Base-by-base conservation (phyloP, 2,888 invertebrate species). In the Empis livida region DNA sequence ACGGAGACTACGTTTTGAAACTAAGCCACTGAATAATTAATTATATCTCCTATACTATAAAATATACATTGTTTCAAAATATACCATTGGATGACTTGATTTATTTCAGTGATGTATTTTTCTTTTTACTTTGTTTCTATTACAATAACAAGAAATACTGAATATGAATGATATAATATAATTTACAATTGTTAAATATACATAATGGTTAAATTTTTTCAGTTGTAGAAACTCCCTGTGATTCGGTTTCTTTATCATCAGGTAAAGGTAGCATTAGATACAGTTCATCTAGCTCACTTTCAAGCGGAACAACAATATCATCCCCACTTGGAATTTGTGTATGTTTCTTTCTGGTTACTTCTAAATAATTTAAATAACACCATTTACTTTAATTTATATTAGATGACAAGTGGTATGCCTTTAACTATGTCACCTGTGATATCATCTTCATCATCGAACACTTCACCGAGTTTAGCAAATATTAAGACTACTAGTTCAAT, bases 231-330 rank as follows among this genome's bases (percentile, higher is more conserved):
- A 57, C 56, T 42, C 51, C 59, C 50, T 60, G 58, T 51, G 63
- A 66, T 55, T 59, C 62, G 44, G 57, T 57, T 51, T 65, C 67
- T 30, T 57, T 65, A 49, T 59, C 64, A 49, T 61, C 63, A 48
- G 62, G 62, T 37, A 62, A 64, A 51, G 61, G 59, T 48, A 62
- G 67, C 48, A 60, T 63, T 51, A 56, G 74, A 56, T 75, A 73
- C 54, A 72, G 71, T 54, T 71, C 71, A 54, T 71, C 72, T 41
- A 72, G 72, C 55, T 72, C 72, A 51, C 59, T 72, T 49, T 72
- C 72, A 50, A 72, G 72, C 46, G 59, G 58, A 40, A 68, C 71
- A 45, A 72, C 71, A 51, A 68, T 71, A 49, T 71, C 70, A 54
- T 70, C 74, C 51, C 71, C 74, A 56, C 59, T 65, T 51, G 62